A percentile compares a stretch with the other conserved stretches of the same genome.
Evolutionary conservation across 2,797 vertebrate genomes (phyloP).

Genomic region (Lemur catta): DNA sequence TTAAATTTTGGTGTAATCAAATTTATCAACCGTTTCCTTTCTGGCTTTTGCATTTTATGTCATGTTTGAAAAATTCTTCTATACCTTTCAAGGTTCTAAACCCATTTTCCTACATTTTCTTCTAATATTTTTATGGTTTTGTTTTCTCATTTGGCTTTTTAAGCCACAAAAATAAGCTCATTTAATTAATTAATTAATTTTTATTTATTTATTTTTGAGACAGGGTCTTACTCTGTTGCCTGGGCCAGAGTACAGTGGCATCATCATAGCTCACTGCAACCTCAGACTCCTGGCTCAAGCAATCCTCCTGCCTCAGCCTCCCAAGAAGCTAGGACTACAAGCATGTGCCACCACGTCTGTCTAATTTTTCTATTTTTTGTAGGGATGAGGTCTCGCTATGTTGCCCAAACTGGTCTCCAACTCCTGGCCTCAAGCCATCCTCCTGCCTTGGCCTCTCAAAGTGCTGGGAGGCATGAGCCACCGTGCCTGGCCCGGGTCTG

Average conservation of each 20-base stretch:
- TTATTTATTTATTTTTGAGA: not conserved
- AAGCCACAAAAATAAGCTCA: not conserved
- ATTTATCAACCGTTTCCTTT: not conserved
- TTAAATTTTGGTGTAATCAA: not conserved
- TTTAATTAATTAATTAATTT: not conserved
- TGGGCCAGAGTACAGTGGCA: not conserved
- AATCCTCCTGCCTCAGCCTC: not conserved
- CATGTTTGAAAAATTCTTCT: not conserved
- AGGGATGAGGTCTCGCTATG: not conserved
- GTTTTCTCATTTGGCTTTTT: not conserved
- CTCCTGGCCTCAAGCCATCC: not conserved
- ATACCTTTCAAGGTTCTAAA: not conserved
- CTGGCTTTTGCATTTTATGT: not conserved
- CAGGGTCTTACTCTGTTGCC: not conserved
- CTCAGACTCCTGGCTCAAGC: not conserved
- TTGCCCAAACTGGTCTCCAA: not conserved
- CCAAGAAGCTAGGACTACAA: not conserved
- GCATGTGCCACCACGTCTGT: fast-evolving
- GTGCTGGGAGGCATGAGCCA: not conserved
- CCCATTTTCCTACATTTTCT: not conserved
- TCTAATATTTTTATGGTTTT: not conserved
- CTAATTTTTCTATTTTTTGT: not conserved
- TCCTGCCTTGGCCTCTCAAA: not conserved
- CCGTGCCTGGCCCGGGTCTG: not conserved
- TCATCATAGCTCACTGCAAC: not conserved